Conservation (phyloP, 1,140 invertebrate species). For the Drosophila funebris region DNA sequence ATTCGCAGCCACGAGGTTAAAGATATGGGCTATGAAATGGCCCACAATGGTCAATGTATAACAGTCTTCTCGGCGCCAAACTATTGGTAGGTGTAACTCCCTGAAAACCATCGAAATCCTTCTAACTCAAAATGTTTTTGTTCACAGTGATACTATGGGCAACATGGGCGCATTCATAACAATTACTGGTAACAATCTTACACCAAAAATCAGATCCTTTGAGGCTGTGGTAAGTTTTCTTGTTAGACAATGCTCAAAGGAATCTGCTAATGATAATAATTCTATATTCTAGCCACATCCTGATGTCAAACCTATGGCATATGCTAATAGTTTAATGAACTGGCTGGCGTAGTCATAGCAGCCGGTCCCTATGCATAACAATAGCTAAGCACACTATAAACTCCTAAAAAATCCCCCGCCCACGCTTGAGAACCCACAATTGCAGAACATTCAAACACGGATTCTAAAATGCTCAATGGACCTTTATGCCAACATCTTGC, state of each 20-base stretch:
- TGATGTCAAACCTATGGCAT: slow-evolving; percentile 98
- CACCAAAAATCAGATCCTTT: slow-evolving; percentile 95
- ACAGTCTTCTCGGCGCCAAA: slow-evolving; percentile 99
- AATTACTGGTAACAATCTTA: slow-evolving; percentile 95
- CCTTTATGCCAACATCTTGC: slow-evolving; percentile 33
- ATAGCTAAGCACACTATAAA: slow-evolving; percentile 67
- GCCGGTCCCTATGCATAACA: slow-evolving; percentile 48
- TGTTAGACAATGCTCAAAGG: background rate
- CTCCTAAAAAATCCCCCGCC: slow-evolving; percentile 26
- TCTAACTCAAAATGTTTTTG: background rate
- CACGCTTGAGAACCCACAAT: slow-evolving; percentile 64
- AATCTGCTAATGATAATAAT: background rate
- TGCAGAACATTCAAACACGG: slow-evolving; percentile 44
- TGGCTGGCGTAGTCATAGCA: slow-evolving; percentile 75
- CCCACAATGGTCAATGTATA: slow-evolving; percentile 97
- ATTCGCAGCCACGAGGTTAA: slow-evolving; percentile 99
- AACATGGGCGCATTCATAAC: slow-evolving; percentile 99
- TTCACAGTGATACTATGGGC: slow-evolving; percentile 97
- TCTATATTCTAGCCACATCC: slow-evolving; percentile 92
- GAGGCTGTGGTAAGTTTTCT: slow-evolving; percentile 89
- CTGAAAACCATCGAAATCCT: background rate
- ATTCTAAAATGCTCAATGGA: slow-evolving; percentile 39
- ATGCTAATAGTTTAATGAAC: slow-evolving; percentile 90
- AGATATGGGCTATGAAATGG: slow-evolving; percentile 96
- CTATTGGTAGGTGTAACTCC: slow-evolving; percentile 92